phyloP scores from a whole-genome alignment of 2,113 vertebrate species.

The Spheniscus mendiculus region DNA sequence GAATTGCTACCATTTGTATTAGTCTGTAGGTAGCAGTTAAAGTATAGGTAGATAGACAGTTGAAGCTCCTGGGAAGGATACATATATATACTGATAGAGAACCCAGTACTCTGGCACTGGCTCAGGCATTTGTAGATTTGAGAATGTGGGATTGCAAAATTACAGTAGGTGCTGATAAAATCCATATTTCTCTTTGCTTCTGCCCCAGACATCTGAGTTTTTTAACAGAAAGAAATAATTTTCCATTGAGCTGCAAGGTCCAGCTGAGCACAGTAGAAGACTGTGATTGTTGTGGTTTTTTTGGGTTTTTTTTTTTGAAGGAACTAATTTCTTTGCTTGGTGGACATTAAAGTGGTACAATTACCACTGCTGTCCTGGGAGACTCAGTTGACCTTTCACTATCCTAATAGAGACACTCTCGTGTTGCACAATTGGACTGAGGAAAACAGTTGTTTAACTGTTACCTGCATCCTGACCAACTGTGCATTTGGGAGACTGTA shows the following conservation, averaged over 20 bases:
- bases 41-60: background rate
- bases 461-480: background rate
- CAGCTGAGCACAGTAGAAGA: background rate
- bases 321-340: background rate
- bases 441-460: background rate
- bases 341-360: background rate
- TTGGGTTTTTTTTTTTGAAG: background rate
- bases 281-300: background rate
- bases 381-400: background rate
- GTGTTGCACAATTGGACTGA: background rate
- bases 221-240: background rate
- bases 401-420: background rate
- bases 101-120: background rate
- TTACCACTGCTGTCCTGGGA: background rate
- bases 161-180: background rate
- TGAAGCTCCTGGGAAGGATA: background rate
- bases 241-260: background rate
- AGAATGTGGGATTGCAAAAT: background rate
- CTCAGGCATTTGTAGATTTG: background rate
- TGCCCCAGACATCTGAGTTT: background rate
- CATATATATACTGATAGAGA: background rate
- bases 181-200: background rate
- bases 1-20: background rate
- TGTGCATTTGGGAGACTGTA: background rate
- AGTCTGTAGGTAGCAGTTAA: background rate